Evolutionary conservation across 92 coral and sea anemone species (phyloP), one percentile per base, ranked within the genome.

Genomic region (Actinernus sp.): DNA sequence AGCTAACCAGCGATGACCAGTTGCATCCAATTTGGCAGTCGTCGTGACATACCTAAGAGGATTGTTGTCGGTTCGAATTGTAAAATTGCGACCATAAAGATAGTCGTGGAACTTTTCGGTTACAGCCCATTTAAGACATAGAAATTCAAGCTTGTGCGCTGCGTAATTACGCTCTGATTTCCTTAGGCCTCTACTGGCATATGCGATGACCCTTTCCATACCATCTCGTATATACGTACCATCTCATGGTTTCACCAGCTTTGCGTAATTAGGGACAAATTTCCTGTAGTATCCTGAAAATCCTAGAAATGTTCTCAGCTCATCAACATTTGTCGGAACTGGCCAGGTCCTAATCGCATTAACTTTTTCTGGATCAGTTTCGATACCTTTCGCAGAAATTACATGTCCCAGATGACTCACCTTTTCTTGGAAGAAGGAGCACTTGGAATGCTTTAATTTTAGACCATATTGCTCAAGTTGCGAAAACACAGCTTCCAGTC

Each of bases 401-500:
- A 73, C 61, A 56, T 73, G 76, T n/a, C 71, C 82, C 16, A 72
- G 74, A 49, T 48, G 55, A 4, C 24, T 8, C 12, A 71, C 46
- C 38, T 51, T 24, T 1, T 44, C 53, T 20, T 71, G 74, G 41
- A 71, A 61, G 26, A 77, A 29, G n/a, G 79, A 46, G 39, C 81
- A 77, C 64, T 84, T 84, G 37, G 79, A 71, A n/a, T 65, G 73
- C 22, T 84, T 84, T 21, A 77, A 55, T 33, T 84, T 77, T 3
- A 77, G 46, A 13, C 80, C 84, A 44, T 12, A 62, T 0, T 63
- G 48, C 4, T 34, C 23, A 8, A 83, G 84, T 3, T 68, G 63
- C 10, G 13, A n/a, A 21, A 84, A 39, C 5, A 84, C 85, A 20
- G 45, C 68, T 49, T 77, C 74, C 17, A 77, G 58, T 34, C 79